phyloP scores from a whole-genome alignment of 2,888 invertebrate genomes.

The Exocentrus adspersus region DNA sequence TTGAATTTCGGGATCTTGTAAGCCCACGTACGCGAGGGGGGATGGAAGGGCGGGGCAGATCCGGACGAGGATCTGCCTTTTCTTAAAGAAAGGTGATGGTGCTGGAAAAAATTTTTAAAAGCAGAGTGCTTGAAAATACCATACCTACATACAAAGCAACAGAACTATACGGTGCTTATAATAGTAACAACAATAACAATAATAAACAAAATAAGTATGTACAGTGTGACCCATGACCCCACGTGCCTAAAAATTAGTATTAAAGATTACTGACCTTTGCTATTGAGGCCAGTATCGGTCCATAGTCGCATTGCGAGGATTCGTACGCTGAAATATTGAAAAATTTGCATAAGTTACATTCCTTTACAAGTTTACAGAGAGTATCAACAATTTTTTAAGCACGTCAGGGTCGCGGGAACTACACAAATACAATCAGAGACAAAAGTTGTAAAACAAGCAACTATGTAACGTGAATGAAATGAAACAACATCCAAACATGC shows the following conservation, averaged over 20 bases:
- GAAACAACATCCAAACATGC: slow-evolving; percentile 49
- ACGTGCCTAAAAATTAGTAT: slow-evolving; percentile 57
- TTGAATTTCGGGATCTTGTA: slow-evolving; percentile 6
- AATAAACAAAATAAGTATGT: slow-evolving; percentile 10
- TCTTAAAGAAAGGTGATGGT: too few relatives aligned
- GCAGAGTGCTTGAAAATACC: too few relatives aligned
- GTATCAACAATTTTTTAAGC: slow-evolving; percentile 49
- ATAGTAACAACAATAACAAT: too few relatives aligned
- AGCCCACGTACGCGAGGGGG: neutral
- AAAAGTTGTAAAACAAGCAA: slow-evolving; percentile 4
- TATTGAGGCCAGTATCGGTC: slow-evolving; percentile 65
- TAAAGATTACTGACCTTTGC: slow-evolving; percentile 63
- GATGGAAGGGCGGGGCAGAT: too few relatives aligned
- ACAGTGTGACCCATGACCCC: slow-evolving; percentile 48
- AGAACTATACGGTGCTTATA: slow-evolving; percentile 8
- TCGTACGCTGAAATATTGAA: slow-evolving; percentile 65
- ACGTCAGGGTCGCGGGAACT: slow-evolving; percentile 56
- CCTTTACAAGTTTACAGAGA: slow-evolving; percentile 31
- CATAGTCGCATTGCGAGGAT: slow-evolving; percentile 65
- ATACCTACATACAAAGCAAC: too few relatives aligned
- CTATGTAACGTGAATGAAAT: slow-evolving; percentile 8
- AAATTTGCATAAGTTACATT: slow-evolving; percentile 50
- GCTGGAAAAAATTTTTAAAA: too few relatives aligned
- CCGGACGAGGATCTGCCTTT: too few relatives aligned
- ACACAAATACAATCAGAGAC: slow-evolving; percentile 38